phyloP scores from a whole-genome alignment of 2,888 invertebrate genomes.

The Reticulitermes lucifugus region DNA sequence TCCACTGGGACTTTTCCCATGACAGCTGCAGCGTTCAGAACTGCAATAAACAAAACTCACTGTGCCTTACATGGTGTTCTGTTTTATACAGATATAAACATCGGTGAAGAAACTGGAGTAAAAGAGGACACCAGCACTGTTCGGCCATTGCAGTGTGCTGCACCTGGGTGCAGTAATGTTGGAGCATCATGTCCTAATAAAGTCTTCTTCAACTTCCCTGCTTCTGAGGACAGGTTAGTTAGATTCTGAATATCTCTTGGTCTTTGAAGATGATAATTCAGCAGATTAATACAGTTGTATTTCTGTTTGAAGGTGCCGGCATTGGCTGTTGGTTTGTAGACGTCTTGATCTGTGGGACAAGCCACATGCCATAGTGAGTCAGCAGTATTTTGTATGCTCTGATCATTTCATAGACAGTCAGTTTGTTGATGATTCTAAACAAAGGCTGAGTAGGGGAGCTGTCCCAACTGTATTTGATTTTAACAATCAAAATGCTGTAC shows the following conservation, averaged over 20 bases:
- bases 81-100: not conserved
- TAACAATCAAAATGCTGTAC: not conserved
- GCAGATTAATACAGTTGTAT: not conserved
- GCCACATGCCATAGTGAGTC: slow-evolving; percentile 35
- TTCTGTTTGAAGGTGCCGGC: slow-evolving; percentile 44
- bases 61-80: not conserved
- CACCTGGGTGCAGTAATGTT: slow-evolving; percentile 42
- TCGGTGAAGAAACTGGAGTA: not conserved
- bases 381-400: slow-evolving; percentile 43
- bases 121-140: not conserved
- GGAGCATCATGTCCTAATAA: slow-evolving; percentile 39
- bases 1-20: no score
- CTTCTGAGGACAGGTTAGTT: slow-evolving; percentile 39
- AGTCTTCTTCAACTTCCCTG: slow-evolving; percentile 47
- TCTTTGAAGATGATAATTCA: no score
- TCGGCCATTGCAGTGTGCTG: slow-evolving; percentile 31
- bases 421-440: slow-evolving; percentile 33
- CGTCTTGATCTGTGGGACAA: slow-evolving; percentile 45
- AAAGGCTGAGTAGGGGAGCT: slow-evolving; percentile 26
- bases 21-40: no score
- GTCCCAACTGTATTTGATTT: slow-evolving; percentile 38
- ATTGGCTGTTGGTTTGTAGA: slow-evolving; percentile 45
- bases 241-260: not conserved
- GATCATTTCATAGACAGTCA: slow-evolving; percentile 49
- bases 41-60: no score